phyloP scores from a whole-genome alignment of 2,797 vertebrate genomes.

The Cossypha polioptera region DNA sequence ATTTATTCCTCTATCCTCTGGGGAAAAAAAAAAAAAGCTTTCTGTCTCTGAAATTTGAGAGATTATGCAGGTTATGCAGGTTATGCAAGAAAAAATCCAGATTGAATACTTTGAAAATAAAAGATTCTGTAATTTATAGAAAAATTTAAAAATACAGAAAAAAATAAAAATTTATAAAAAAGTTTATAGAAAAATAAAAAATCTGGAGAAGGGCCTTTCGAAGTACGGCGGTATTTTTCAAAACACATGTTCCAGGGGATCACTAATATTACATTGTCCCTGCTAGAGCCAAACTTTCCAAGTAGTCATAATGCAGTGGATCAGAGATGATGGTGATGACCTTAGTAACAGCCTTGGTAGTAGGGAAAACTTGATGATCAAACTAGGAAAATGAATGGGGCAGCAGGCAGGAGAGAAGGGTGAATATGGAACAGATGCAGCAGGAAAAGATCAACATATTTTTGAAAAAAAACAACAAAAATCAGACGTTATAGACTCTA shows the following conservation, averaged over 20 bases:
- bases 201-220: neutral
- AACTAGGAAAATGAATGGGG: neutral
- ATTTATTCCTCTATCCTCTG: conserved; percentile 1
- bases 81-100: neutral
- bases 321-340: conserved; percentile 32
- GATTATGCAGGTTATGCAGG: neutral
- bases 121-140: neutral
- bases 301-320: conserved; percentile 41
- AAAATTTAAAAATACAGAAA: neutral
- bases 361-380: neutral
- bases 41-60: conserved; percentile 3
- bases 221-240: neutral
- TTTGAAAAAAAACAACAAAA: conserved; percentile 71
- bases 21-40: neutral
- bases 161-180: no score
- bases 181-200: neutral
- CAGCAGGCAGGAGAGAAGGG: neutral
- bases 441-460: conserved; percentile 53
- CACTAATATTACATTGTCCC: conserved; percentile 42
- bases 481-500: conserved; percentile 75
- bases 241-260: conserved; percentile 46
- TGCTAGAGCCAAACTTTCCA: conserved; percentile 37
- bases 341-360: neutral
- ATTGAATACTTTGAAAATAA: neutral
- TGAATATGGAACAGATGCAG: neutral